Conservation (phyloP, 2,797 vertebrate species). For the Malacoraja senta region DNA sequence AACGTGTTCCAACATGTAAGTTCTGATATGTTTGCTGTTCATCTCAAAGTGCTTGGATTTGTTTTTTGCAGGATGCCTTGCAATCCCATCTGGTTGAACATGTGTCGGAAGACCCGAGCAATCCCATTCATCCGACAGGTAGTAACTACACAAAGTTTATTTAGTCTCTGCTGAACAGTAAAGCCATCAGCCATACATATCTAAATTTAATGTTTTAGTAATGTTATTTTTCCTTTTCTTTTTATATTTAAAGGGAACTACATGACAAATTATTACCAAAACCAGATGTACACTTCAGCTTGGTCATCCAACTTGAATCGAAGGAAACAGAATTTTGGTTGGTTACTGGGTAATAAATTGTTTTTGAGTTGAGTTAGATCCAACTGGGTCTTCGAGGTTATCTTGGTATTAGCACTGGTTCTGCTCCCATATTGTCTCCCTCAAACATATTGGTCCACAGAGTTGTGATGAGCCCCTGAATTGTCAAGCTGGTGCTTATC, state of each 20-base stretch:
- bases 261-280: neutral
- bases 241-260: neutral
- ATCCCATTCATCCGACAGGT: conserved; percentile 11
- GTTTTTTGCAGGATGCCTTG: conserved; percentile 26
- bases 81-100: conserved; percentile 29
- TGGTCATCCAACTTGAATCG: no score
- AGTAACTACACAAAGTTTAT: neutral
- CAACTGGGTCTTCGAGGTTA: no score
- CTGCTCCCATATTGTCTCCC: no score
- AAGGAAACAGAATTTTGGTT: no score
- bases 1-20: no score
- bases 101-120: neutral
- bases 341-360: no score
- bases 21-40: neutral
- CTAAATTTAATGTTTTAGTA: neutral
- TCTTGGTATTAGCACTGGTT: no score
- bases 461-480: no score
- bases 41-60: neutral
- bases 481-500: no score
- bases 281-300: no score
- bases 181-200: neutral
- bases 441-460: no score
- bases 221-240: neutral
- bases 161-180: neutral
- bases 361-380: no score